Conservation (phyloP, 2,113 vertebrate species). For the Rhinoderma darwinii region DNA sequence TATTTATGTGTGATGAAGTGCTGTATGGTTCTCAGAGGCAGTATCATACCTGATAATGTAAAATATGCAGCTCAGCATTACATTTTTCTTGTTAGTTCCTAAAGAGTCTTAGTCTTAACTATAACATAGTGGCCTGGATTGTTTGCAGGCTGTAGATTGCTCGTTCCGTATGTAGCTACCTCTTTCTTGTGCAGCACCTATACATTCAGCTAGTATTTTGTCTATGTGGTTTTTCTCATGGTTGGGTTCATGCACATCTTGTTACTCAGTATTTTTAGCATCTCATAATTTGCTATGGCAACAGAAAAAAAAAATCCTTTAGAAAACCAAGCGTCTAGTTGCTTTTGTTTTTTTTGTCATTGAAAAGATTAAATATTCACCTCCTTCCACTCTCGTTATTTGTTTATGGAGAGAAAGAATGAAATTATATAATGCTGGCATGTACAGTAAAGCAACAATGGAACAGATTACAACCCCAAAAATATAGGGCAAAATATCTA, state of each 20-base stretch:
- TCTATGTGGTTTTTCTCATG: neutral
- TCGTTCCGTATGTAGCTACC: neutral
- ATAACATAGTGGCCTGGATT: neutral
- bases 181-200: neutral
- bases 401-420: neutral
- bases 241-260: conserved; percentile 7
- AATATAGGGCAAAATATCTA: neutral
- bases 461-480: neutral
- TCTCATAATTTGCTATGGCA: conserved; percentile 45
- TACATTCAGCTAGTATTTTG: neutral
- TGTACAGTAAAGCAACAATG: neutral
- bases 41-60: too few relatives aligned
- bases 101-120: too few relatives aligned
- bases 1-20: too few relatives aligned
- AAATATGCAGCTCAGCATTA: too few relatives aligned
- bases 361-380: conserved; percentile 15
- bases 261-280: conserved; percentile 41
- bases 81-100: too few relatives aligned
- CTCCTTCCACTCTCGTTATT: neutral
- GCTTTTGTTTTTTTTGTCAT: conserved; percentile 19
- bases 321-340: neutral
- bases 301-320: conserved; percentile 27
- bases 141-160: neutral
- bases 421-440: neutral
- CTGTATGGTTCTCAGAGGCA: too few relatives aligned